phyloP scores from a whole-genome alignment of 2,113 vertebrate genomes.

The Tetrax tetrax region DNA sequence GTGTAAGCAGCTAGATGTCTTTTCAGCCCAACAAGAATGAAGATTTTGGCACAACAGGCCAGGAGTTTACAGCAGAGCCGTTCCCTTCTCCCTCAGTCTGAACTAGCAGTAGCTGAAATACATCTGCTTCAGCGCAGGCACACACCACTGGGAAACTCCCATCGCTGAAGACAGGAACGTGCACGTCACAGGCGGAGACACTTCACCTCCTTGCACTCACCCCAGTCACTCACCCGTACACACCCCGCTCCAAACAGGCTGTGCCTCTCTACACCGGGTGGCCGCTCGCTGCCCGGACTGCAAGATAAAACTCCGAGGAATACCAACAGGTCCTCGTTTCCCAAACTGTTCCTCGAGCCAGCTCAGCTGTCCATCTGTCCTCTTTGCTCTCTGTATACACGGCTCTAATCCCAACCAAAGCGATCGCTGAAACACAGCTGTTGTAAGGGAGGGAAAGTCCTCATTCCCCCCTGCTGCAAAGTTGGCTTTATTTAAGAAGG shows the following conservation, averaged over 20 bases:
- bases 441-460: background rate
- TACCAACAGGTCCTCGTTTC: background rate
- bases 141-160: background rate
- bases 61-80: background rate
- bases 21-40: background rate
- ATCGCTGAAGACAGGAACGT: rapidly evolving
- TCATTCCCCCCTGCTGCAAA: background rate
- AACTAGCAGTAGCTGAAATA: background rate
- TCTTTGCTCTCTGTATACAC: background rate
- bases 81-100: background rate
- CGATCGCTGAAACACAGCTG: background rate
- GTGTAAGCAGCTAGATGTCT: background rate
- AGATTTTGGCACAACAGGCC: background rate
- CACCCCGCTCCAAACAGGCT: background rate
- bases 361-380: background rate
- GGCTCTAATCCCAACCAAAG: constrained; percentile 19
- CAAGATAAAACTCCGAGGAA: background rate
- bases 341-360: background rate
- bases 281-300: background rate
- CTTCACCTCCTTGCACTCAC: background rate
- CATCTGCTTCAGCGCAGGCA: background rate
- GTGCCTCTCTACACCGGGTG: background rate
- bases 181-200: background rate
- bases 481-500: constrained; percentile 10
- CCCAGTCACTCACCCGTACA: background rate